Evolutionary conservation across 2,113 vertebrate species (phyloP), one percentile per base, ranked within the genome.

Genomic region (Dryoscopus gambensis): DNA sequence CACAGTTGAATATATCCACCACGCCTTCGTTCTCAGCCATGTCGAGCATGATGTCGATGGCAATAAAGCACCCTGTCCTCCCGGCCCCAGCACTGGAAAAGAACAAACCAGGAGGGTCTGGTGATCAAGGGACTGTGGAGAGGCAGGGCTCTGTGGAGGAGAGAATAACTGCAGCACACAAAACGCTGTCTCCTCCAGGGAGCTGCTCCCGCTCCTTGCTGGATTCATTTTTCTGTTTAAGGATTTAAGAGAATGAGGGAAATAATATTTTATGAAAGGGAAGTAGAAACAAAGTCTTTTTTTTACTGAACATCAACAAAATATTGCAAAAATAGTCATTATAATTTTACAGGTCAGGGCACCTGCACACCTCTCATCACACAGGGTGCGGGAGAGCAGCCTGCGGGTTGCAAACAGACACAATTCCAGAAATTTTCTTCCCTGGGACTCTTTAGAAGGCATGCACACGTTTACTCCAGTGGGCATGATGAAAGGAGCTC

Each of bases 21-120:
- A 99, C 99, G 1, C 99, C 99, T 89, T 99, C 99, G 2, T 99
- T 99, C 97, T 99, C 99, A 1, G 99, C 99, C 99, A 99, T 99
- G 98, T 99, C 99, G 33, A 99, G 97, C 99, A 99, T 99, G 96
- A 99, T 99, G 97, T 99, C 99, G 15, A 99, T 99, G 31, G 99
- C 99, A 14, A 99, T 99, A 87, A 99, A 99, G 74, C 99, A 99
- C 76, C 99, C 99, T 5, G 99, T 99, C 96, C 99, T 98, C 39
- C 99, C 99, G 0, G 99, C 99, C 19, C 99, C 99, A 15, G 99
- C 99, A 63, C 99, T 99, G 83, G 4, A 95, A 96, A 27, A 81
- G 39, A 40, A 7, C 46, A 64, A 65, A 50, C 0, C 37, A 52
- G 13, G 13, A 88, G 49, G 33, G 10, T 12, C 42, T 62, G 69